A percentile compares a stretch with the other conserved stretches of the same genome.
phyloP scores from a whole-genome alignment of 1,140 invertebrate genomes.

The roundworm (Caenorhabditis elegans) region WBcel235 BX284605.5:10925001-10925500 shows the following conservation, averaged over 20 bases:
- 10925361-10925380: neutral
- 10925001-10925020: neutral
- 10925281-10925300: neutral
- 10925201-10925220: neutral
- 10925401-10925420: neutral
- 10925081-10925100: neutral
- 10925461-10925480: neutral
- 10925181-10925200: neutral
- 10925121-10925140: neutral
- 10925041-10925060: neutral
- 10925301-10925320: neutral
- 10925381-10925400: neutral
- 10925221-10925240: neutral
- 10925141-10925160: neutral
- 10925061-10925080: conserved; percentile 16
- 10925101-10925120: conserved; percentile 19
- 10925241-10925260: neutral
- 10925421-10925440: neutral
- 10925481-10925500: no score
- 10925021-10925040: neutral
- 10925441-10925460: neutral
- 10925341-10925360: neutral
- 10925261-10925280: neutral
- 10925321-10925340: neutral
- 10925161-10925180: conserved; percentile 2